Base-by-base conservation (phyloP, 2,797 vertebrate species). In the Remorina albescens region DNA sequence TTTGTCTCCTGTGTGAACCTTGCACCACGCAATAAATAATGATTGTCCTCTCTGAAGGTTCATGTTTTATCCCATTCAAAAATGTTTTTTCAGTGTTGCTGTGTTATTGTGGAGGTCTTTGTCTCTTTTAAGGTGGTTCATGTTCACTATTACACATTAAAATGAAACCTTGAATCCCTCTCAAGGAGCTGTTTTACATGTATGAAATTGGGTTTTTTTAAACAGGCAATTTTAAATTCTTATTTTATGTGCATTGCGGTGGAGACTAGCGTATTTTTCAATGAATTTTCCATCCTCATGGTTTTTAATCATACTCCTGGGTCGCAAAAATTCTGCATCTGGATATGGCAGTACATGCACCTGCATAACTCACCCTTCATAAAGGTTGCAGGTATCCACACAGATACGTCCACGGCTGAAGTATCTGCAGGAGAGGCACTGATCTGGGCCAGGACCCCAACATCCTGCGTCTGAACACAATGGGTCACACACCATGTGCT, bases 391-490 rank as follows among this genome's bases (percentile, higher is more conserved):
- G 8, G 93, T 95, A 8, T 97, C 95, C 26, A 99, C 96, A 75
- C 98, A 99, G 62, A 91, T 95, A 74, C 95, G 94, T 19, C 96
- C 96, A 18, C 97, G 93, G 83, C 96, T 97, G 94, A 98, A 99
- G 78, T 90, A 95, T 37, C 95, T 94, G 78, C 98, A 99, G 19
- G 96, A 96, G 47, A 99, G 92, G 75, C 98, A 99, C 75, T 99
- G 98, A 81, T 98, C 96, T 0, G 97, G 95, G 1, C 97, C 97
- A 0, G 96, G 94, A 39, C 98, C 98, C 98, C 98, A 99, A 16
- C 98, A 99, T 47, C 98, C 98, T 1, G 95, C 90, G 0, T 90
- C 95, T 0, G 98, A 99, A 87, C 98, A 99, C 71, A 99, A 86
- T 16, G 94, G 92, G 41, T 99, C 96, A 80, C 98, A 99, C 72